These are phyloP conservation scores for Myotis yumanensis DNA, from an alignment of 2,113 vertebrate species.

Conservation along the genomic window DNA sequence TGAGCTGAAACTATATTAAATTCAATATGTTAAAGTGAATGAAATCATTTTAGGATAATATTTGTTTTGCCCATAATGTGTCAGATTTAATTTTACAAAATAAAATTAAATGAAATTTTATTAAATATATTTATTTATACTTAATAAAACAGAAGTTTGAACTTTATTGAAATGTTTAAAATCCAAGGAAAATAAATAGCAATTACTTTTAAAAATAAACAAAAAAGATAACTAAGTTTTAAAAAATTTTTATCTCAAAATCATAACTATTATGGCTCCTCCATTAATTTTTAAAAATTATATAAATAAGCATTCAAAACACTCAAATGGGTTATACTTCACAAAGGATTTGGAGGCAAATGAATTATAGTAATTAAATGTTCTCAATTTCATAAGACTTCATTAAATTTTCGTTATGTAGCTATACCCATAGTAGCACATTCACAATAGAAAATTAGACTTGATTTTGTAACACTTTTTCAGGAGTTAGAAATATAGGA, in stretches of 20 bases:
- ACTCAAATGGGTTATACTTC: not conserved
- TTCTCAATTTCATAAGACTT: not conserved
- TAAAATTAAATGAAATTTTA: not conserved
- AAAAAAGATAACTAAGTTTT: not conserved
- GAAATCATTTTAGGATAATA: not conserved
- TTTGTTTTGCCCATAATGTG: not conserved
- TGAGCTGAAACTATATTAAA: not conserved
- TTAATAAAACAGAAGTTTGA: too few species aligned
- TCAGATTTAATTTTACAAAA: not conserved
- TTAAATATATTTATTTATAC: not conserved
- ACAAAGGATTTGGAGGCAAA: not conserved
- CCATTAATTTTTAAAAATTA: not conserved
- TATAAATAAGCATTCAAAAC: not conserved
- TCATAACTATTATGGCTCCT: not conserved
- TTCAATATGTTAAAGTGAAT: not conserved
- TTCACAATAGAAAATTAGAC: not conserved
- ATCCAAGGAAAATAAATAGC: not conserved
- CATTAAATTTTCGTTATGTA: slow-evolving; percentile 33
- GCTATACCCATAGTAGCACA: not conserved
- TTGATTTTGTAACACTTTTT: not conserved
- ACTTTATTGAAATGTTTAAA: slow-evolving; percentile 27
- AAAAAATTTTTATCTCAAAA: not conserved
- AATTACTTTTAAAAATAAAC: not conserved
- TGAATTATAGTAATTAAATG: not conserved
- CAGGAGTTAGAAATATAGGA: not conserved